Evolutionary conservation across 2,888 invertebrate species (phyloP), one percentile per base, ranked within the genome.

Genomic region (Scaptomyza polygonia): DNA sequence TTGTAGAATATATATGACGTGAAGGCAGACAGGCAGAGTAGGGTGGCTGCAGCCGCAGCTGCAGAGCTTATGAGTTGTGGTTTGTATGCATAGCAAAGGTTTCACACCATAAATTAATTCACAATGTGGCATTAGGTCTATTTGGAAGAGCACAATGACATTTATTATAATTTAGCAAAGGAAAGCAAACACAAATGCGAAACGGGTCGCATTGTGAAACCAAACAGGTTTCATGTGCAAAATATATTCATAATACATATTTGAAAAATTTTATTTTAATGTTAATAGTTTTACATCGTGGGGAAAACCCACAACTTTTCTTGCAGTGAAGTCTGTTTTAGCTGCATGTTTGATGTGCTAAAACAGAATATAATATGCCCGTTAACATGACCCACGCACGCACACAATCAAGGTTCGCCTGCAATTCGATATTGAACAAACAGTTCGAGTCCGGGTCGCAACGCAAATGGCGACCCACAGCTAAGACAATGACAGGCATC

Each of bases 401-500:
- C 2, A 43, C 16, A 32, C 30, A 11, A 34, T 25, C 27, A 45
- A 42, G 34, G 4, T 6, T 7, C 43, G 21, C 42, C 52, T 76
- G 87, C 78, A 86, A 88, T 80, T 89, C 82, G 87, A 87, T 89
- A 82, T 82, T 78, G 62, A 71, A 62, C 78, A 89, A 87, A 87
- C 89, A 86, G 67, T 75, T 82, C 53, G 76, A 83, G 61, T 11
- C 67, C 63, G 61, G 88, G 83, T 83, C 85, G 80, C 76, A 54
- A 45, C 61, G 48, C 52, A 59, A 63, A 69, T 58, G 53, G 70
- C 63, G 66, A 62, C 57, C 67, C 58, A 40, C 43, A 44, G 52
- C 30, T 42, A 51, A 72, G 73, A 36, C 61, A 27, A 44, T 48
- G 48, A 44, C 48, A 39, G 48, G 48, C 48, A 39, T 51, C 32